phyloP scores from a whole-genome alignment of 2,113 vertebrate species.

The Cichladusa arquata region DNA sequence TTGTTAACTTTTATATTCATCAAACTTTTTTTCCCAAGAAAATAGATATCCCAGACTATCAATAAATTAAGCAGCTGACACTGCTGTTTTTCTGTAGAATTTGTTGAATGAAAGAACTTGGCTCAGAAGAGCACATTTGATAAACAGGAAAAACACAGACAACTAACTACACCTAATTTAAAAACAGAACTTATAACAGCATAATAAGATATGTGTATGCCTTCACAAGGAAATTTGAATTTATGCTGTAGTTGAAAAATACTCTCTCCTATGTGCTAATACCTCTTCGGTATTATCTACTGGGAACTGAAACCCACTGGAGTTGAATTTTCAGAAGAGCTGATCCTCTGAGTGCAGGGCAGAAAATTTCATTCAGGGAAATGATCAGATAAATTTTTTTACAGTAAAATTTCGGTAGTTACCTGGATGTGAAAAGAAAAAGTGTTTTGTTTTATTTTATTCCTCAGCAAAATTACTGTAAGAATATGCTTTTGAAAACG shows the following conservation, averaged over 20 bases:
- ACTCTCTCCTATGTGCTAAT: neutral
- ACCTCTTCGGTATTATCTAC: neutral
- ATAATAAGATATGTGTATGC: neutral
- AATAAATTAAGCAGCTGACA: neutral
- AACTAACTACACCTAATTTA: neutral
- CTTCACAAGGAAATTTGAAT: neutral
- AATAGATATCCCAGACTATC: neutral
- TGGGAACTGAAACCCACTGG: neutral
- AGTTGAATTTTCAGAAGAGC: neutral
- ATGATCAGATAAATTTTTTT: neutral
- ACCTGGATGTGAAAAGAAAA: neutral
- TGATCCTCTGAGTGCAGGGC: neutral
- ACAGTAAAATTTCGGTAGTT: neutral
- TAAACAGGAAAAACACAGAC: neutral
- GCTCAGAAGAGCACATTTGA: neutral
- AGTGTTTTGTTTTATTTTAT: neutral
- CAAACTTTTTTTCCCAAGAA: neutral
- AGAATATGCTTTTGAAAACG: neutral
- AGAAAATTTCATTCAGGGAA: neutral
- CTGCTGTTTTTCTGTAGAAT: neutral
- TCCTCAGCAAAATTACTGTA: neutral
- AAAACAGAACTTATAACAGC: neutral
- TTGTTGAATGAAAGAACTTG: neutral
- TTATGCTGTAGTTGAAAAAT: neutral
- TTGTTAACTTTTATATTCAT: neutral